Evolutionary conservation across 1,140 invertebrate species (phyloP).

Genomic region (Rhyzopertha dominica): DNA sequence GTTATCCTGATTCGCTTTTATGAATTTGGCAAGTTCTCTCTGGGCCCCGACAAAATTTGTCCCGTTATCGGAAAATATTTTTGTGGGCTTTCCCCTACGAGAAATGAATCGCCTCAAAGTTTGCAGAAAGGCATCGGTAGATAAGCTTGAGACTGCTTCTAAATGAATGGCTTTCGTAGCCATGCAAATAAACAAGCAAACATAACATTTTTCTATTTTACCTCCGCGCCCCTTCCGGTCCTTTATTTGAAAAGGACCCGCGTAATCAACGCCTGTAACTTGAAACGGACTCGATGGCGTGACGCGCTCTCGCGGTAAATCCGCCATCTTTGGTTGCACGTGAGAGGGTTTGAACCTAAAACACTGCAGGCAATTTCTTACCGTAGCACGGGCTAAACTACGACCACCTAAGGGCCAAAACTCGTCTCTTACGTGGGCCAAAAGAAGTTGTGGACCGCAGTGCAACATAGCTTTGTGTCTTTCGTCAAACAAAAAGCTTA

Average conservation of each 20-base stretch:
- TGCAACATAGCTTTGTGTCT: no score
- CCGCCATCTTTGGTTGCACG: constrained; percentile 33
- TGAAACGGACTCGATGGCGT: constrained; percentile 29
- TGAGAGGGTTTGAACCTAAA: constrained; percentile 23
- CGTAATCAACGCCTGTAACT: constrained; percentile 32
- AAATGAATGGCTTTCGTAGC: constrained; percentile 28
- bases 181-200: constrained; percentile 24
- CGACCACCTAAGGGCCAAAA: constrained; percentile 32
- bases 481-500: no score
- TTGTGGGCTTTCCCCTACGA: constrained; percentile 19
- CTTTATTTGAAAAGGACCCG: constrained; percentile 4
- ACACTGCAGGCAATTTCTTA: constrained; percentile 36
- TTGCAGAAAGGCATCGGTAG: constrained; percentile 23
- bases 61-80: constrained; percentile 12
- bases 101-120: constrained; percentile 36
- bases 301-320: constrained; percentile 32
- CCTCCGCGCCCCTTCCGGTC: constrained; percentile 1
- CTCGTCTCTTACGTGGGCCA: no score
- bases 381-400: constrained; percentile 21
- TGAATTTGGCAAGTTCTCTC: no score
- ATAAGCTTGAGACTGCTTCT: constrained; percentile 23
- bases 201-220: constrained; percentile 24
- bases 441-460: no score
- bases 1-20: constrained; percentile 2
- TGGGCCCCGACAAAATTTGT: constrained; percentile 8